Evolutionary conservation across 1,140 invertebrate species (phyloP).

Genomic region (Lysiphlebus fabarum): DNA sequence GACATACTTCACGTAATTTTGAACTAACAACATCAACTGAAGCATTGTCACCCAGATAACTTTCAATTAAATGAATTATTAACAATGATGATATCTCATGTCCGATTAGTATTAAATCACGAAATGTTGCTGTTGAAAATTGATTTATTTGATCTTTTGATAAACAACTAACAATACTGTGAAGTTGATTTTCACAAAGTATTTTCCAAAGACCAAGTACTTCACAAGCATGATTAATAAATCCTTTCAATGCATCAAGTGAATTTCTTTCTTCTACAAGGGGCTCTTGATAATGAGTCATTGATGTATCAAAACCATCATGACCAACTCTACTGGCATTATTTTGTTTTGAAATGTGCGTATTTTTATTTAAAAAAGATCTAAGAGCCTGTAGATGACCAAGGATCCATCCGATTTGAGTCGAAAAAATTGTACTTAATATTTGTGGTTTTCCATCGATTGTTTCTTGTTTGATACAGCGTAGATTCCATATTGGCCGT

Average conservation of each 20-base stretch:
- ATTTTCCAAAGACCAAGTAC: constrained; percentile 92
- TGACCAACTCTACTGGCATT: constrained; percentile 30
- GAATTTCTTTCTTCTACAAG: constrained; percentile 70
- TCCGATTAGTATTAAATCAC: constrained; percentile 80
- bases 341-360: constrained; percentile 52
- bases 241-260: constrained; percentile 71
- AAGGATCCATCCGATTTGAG: constrained; percentile 61
- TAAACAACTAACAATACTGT: constrained; percentile 69
- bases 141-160: constrained; percentile 62
- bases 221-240: constrained; percentile 80
- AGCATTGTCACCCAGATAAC: constrained; percentile 92
- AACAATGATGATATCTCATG: constrained; percentile 76
- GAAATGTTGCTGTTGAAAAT: constrained; percentile 64
- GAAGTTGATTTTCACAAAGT: constrained; percentile 88
- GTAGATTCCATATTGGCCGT: constrained; percentile 74
- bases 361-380: constrained; percentile 65
- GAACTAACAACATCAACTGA: constrained; percentile 87
- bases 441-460: constrained; percentile 60
- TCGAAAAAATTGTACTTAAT: constrained; percentile 55
- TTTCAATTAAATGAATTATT: constrained; percentile 73
- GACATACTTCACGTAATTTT: constrained; percentile 87
- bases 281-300: constrained; percentile 49
- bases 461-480: constrained; percentile 65
- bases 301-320: constrained; percentile 47
- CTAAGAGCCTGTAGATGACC: constrained; percentile 62